phyloP scores from a whole-genome alignment of 2,888 invertebrate genomes.

The Helobdella robusta region DNA sequence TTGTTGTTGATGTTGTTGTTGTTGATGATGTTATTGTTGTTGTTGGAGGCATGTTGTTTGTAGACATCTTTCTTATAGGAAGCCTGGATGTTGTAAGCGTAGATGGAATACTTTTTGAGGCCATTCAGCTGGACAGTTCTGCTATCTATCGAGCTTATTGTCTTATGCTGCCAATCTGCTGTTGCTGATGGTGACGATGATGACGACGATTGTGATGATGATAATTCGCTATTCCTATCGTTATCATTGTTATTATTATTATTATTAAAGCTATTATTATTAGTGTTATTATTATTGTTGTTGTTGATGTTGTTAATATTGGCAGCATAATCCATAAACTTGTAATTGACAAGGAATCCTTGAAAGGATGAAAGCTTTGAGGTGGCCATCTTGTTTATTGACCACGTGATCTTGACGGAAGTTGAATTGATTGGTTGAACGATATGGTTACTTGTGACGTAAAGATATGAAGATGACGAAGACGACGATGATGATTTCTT shows the following conservation, averaged over 20 bases:
- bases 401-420: neutral
- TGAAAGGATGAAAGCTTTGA: neutral
- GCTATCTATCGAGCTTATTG: neutral
- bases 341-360: neutral
- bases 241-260: too few relatives aligned
- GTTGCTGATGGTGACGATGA: neutral
- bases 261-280: neutral
- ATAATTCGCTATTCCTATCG: too few relatives aligned
- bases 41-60: too few relatives aligned
- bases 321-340: constrained; percentile 3
- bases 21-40: too few relatives aligned
- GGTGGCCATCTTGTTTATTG: too few relatives aligned
- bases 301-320: neutral
- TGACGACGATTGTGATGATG: too few relatives aligned
- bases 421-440: neutral
- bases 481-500: too few relatives aligned
- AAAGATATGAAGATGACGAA: too few relatives aligned
- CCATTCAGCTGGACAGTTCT: neutral
- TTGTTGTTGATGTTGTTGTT: too few relatives aligned
- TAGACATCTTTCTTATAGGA: too few relatives aligned
- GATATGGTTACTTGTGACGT: neutral
- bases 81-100: neutral
- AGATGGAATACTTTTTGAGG: neutral
- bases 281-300: neutral
- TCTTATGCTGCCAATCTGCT: neutral